Conservation (phyloP, 1,140 invertebrate species). For the Drosophila trapezifrons region DNA sequence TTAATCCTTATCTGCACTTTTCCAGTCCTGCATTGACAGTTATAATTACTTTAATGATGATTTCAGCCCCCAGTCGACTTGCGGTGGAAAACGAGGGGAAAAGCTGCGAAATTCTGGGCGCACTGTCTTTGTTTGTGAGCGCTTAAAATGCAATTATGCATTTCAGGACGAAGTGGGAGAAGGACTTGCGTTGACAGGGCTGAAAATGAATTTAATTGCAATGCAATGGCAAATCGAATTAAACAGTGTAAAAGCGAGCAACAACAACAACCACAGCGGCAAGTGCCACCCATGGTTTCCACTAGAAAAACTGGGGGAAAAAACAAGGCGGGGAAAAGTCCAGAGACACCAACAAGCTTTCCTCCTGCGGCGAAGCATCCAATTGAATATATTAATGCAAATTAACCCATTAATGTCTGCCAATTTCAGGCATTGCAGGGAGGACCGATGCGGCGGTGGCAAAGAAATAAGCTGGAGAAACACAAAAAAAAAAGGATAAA, state of each 20-base stretch:
- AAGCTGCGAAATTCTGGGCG: neutral
- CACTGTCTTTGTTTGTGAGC: constrained; percentile 61
- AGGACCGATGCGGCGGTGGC: too few relatives aligned
- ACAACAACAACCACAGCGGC: too few relatives aligned
- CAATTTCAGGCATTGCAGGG: constrained; percentile 15
- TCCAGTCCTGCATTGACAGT: constrained; percentile 46
- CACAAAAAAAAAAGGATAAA: neutral
- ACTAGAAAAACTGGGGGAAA: neutral
- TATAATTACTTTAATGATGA: constrained; percentile 75
- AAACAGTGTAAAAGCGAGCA: constrained; percentile 25
- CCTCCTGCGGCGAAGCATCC: constrained; percentile 15
- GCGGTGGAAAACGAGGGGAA: constrained; percentile 1
- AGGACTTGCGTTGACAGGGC: constrained; percentile 13
- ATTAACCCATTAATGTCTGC: constrained; percentile 66
- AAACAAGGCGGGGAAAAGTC: neutral
- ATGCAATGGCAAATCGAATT: constrained; percentile 72
- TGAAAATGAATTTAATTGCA: constrained; percentile 72
- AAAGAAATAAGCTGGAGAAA: neutral
- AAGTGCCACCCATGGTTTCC: neutral
- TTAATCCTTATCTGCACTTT: constrained; percentile 19
- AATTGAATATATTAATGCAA: constrained; percentile 66
- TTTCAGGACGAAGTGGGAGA: constrained; percentile 7
- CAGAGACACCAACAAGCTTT: constrained; percentile 2
- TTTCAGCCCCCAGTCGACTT: constrained; percentile 42
- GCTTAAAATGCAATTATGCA: constrained; percentile 70